Evolutionary conservation across 2,113 vertebrate species (phyloP), one percentile per base, ranked within the genome.

Genomic region (Myotis yumanensis): DNA sequence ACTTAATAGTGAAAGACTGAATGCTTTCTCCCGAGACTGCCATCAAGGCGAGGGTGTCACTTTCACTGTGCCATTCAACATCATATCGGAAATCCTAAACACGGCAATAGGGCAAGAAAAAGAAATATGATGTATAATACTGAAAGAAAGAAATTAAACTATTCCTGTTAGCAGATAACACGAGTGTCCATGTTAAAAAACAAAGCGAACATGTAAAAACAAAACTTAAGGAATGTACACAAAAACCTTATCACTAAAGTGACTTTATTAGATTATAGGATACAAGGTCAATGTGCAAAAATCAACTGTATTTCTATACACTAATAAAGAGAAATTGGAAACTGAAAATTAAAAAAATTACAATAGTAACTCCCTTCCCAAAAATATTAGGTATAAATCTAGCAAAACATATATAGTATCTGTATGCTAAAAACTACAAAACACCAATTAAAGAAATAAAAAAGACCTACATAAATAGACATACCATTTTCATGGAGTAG

Each of bases 121-220:
- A 59, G 32, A 93, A 89, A 91, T 20, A 5, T 11, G 76, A 85
- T 51, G 71, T 68, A n/a, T 68, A 18, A 17, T 17, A n/a, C 3
- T 68, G 30, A 85, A 87, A 93, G 59, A 25, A 89, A 84, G 62
- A 59, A 79, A 73, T 76, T 40, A 32, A 73, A 52, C 30, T 80
- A 40, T 46, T 48, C 46, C 40, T 91, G 14, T 82, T 77, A 76
- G 35, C 8, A 83, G 76, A 82, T 30, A 86, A 89, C 71, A 81
- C 17, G 86, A 93, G 71, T 87, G 23, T 87, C 37, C 89, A 73
- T 54, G 23, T 48, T 80, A 75, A 84, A 94, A 96, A 72, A 37
- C 51, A 64, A 83, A 62, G 48, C 28, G 66, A 51, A 92, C 22
- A 35, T 17, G 46, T 15, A 32, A 35, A 73, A 66, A 23, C 22